Percentiles rank a stretch among this genome's conserved stretches.
Evolutionary conservation across 2,113 vertebrate genomes (phyloP).

Genomic region (Pollachius pollachius): DNA sequence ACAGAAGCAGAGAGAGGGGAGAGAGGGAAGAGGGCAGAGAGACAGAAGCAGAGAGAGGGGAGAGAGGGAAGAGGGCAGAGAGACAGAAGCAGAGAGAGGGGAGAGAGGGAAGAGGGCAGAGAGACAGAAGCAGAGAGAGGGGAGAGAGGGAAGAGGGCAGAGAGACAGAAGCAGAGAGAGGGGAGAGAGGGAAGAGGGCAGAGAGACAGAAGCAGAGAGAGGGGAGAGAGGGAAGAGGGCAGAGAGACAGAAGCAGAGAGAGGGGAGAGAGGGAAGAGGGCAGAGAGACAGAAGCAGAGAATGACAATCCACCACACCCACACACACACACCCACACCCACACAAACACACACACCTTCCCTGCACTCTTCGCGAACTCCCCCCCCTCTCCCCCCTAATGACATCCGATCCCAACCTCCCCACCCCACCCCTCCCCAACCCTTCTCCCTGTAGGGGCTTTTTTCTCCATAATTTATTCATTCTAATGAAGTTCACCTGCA

Average conservation of each 20-base stretch:
- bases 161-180: slow-evolving; percentile 7
- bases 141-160: no score
- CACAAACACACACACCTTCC: neutral
- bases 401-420: slow-evolving; percentile 17
- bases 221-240: no score
- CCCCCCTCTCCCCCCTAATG: slow-evolving; percentile 11
- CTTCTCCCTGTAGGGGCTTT: slow-evolving; percentile 23
- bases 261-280: slow-evolving; percentile 1
- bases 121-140: slow-evolving; percentile 19
- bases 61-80: no score
- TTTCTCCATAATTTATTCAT: slow-evolving; percentile 46
- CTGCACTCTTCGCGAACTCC: slow-evolving; percentile 63
- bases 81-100: slow-evolving; percentile 3
- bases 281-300: slow-evolving; percentile 17
- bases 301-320: neutral
- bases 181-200: slow-evolving; percentile 4
- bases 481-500: slow-evolving; percentile 45
- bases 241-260: slow-evolving; percentile 12
- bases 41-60: slow-evolving; percentile 17
- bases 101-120: slow-evolving; percentile 4
- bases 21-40: slow-evolving; percentile 8
- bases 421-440: slow-evolving; percentile 29
- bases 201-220: slow-evolving; percentile 17
- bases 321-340: no score
- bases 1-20: slow-evolving; percentile 8